Percentiles rank a stretch among this genome's conserved stretches.
Evolutionary conservation across 1,140 invertebrate species (phyloP).

Genomic region (Carposina sasakii): DNA sequence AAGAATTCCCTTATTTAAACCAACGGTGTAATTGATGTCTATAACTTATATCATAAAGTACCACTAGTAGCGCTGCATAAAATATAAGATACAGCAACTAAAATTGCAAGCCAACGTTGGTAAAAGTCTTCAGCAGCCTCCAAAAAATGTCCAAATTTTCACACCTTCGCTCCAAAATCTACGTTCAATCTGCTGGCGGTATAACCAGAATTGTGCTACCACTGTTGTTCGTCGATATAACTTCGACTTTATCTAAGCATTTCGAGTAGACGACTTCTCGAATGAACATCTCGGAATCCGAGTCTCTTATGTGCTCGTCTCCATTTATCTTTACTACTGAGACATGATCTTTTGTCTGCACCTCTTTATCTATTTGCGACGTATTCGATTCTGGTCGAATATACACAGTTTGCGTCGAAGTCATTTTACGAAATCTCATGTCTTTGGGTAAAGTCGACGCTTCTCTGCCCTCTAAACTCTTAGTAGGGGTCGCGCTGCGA

Average conservation of each 20-base stretch:
- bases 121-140: too few species aligned
- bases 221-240: slow-evolving; percentile 49
- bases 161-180: too few species aligned
- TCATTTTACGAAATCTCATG: slow-evolving; percentile 60
- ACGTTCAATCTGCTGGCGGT: slow-evolving; percentile 58
- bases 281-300: slow-evolving; percentile 36
- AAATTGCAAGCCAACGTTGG: too few species aligned
- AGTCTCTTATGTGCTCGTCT: slow-evolving; percentile 47
- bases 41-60: too few species aligned
- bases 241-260: slow-evolving; percentile 47
- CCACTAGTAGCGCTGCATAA: too few species aligned
- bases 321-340: slow-evolving; percentile 59
- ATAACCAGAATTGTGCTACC: slow-evolving; percentile 64
- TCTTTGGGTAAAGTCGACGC: slow-evolving; percentile 60
- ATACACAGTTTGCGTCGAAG: slow-evolving; percentile 59
- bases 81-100: too few species aligned
- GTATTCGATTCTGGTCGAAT: slow-evolving; percentile 45
- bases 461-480: slow-evolving; percentile 38
- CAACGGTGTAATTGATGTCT: too few species aligned
- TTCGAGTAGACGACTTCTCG: slow-evolving; percentile 52
- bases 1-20: too few species aligned
- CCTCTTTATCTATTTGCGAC: slow-evolving; percentile 16
- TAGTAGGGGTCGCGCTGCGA: slow-evolving; percentile 39
- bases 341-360: slow-evolving; percentile 45
- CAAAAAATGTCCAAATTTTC: too few species aligned